Evolutionary conservation across 2,113 vertebrate species (phyloP), one percentile per base, ranked within the genome.

Genomic region (Fregetta grallaria): DNA sequence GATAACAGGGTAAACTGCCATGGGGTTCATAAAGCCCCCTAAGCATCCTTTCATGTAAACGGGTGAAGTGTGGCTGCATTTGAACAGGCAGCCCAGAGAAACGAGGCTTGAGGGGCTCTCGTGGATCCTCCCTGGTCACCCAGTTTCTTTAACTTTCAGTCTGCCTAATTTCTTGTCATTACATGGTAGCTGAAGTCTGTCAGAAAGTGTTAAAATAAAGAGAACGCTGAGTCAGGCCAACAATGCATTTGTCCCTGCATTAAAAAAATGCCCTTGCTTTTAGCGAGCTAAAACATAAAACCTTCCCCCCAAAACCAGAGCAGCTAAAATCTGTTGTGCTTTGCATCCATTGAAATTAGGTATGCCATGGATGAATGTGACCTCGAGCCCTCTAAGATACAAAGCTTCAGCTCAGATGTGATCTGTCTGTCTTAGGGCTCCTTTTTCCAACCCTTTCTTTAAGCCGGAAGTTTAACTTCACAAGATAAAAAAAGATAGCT

Each of bases 191-290:
- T 84, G 79, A 92, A 61, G 34, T 89, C 88, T 94, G 82, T 72
- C 79, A 94, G 72, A 83, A 90, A 9, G 27, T 61, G 63, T 95
- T 92, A 95, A 86, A 88, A 83, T 86, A 86, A 56, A 87, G 73
- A 88, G 75, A 83, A 58, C 3, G 13, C 44, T 55, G 75, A 96
- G 50, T 83, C 72, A 88, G 63, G 30, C 47, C 38, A 94, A 71
- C 47, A 77, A 63, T 40, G 29, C 2, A 1, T 83, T 95, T 90
- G 59, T 21, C 27, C 22, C 32, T 11, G 15, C 71, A 42, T 86
- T 83, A 20, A 88, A 79, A 86, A 91, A 56, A 78, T 11, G 4
- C 16, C 36, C n/a, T 74, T 77, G n/a, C 67, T 93, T 96, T 83
- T 74, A 80, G 78, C 6, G 4, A 71, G 26, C 53, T 84, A 77